Evolutionary conservation across 2,113 vertebrate genomes (phyloP).

Genomic region (Eulemur rufifrons): DNA sequence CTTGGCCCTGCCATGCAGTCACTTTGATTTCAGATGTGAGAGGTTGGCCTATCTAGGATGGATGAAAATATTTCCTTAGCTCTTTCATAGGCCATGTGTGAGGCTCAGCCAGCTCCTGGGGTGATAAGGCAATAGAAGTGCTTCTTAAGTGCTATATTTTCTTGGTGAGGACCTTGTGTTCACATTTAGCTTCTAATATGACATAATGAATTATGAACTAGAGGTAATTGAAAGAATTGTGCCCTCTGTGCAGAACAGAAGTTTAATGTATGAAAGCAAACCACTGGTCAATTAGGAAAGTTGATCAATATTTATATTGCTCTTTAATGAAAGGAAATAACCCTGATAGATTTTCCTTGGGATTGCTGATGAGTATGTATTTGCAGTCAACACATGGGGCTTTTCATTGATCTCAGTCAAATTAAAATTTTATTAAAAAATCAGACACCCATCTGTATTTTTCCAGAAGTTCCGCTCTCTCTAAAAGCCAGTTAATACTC

Average conservation of each 20-base stretch:
- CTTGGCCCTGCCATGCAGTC: not conserved
- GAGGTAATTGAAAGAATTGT: conserved; percentile 64
- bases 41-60: not conserved
- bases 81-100: not conserved
- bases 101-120: not conserved
- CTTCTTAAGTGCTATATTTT: not conserved
- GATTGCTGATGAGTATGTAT: conserved; percentile 55
- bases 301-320: conserved; percentile 76
- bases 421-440: conserved; percentile 65
- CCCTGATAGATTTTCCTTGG: conserved; percentile 69
- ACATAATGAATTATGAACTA: conserved; percentile 70
- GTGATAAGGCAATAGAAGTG: not conserved
- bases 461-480: conserved; percentile 37
- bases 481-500: conserved; percentile 33
- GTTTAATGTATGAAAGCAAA: conserved; percentile 65
- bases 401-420: conserved; percentile 67
- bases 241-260: conserved; percentile 55
- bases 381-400: conserved; percentile 33
- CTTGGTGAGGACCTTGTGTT: conserved; percentile 35
- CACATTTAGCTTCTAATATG: conserved; percentile 48
- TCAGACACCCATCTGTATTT: conserved; percentile 32
- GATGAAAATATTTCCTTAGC: not conserved
- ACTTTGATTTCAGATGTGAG: not conserved
- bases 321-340: conserved; percentile 77
- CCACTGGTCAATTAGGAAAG: conserved; percentile 63